These are phyloP conservation scores for Solen grandis DNA, from an alignment of 1,140 invertebrate genomes.

Conservation along the genomic window DNA sequence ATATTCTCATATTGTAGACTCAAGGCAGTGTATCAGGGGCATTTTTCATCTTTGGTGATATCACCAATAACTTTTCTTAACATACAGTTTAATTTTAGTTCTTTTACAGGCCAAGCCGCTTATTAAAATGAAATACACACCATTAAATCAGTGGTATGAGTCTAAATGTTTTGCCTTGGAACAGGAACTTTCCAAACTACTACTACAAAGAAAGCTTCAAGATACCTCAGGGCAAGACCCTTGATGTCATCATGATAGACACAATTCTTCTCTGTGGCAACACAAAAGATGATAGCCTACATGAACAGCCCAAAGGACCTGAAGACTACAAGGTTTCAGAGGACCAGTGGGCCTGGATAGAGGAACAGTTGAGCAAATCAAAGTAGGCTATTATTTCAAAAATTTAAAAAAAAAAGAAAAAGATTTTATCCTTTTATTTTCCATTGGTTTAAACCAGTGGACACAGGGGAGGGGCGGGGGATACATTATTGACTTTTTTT, in stretches of 20 bases:
- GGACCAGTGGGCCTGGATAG: conserved; percentile 79
- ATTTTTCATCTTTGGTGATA: too few species aligned
- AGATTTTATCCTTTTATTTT: neutral
- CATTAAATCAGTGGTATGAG: too few species aligned
- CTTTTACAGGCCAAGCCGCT: too few species aligned
- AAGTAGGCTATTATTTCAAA: too few species aligned
- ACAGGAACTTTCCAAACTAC: conserved; percentile 80
- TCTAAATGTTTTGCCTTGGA: too few species aligned
- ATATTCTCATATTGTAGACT: too few species aligned
- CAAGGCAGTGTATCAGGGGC: too few species aligned
- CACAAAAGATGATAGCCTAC: conserved; percentile 68
- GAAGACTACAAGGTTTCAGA: conserved; percentile 68
- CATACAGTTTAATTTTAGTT: too few species aligned
- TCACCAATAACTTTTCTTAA: too few species aligned
- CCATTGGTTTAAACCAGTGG: neutral
- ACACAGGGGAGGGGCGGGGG: neutral
- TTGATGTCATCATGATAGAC: conserved; percentile 82
- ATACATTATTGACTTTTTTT: neutral
- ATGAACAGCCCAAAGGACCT: conserved; percentile 63
- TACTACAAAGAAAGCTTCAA: conserved; percentile 78
- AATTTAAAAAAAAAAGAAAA: too few species aligned
- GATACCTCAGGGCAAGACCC: conserved; percentile 60
- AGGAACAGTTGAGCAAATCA: conserved; percentile 67
- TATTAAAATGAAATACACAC: too few species aligned
- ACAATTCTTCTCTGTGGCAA: conserved; percentile 81